Base-by-base conservation (phyloP, 2,888 invertebrate genomes). In the Pyrgus malvae region DNA sequence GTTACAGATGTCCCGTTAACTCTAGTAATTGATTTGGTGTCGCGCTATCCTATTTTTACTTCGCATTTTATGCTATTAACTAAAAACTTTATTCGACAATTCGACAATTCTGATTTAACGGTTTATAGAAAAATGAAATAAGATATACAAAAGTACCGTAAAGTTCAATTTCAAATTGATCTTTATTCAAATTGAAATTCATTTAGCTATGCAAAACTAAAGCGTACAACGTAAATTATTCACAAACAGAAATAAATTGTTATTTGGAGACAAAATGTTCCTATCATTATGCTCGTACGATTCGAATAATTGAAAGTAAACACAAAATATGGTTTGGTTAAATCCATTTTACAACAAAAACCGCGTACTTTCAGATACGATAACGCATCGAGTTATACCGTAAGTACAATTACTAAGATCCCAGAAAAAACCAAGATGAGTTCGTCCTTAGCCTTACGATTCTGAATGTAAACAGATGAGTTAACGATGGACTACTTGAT, bases 401-500 rank as follows among this genome's bases (percentile, higher is more conserved):
- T 2, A 2, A 9, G 2, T 29, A 8, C 2, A 29, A 33, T 12
- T 12, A 33, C 23, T 23, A 56, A 54, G 14, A 14, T 6, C 7
- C n/a, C 8, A 9, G 41, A 14, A 56, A 53, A 49, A 25, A 3
- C 8, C 16, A 29, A 40, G 40, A 38, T 23, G 25, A 51, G 17
- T 37, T 41, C 45, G 42, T 49, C 48, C 55, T 55, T 54, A 54
- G 46, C 48, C 55, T 55, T 54, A 54, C 53, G 50, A 53, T 53
- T 45, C 51, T 56, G 44, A 58, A 55, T 60, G 60, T 56, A 58
- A 60, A 58, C 54, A 58, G 54, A 50, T 29, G 49, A 54, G 56
- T 60, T 60, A 58, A 58, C 58, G 56, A 60, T 55, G 55, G 57
- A 23, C 58, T 56, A 60, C 56, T 60, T 58, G 58, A 58, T 56